Evolutionary conservation across 2,888 invertebrate genomes (phyloP).

Genomic region (Drosophila emarginata): DNA sequence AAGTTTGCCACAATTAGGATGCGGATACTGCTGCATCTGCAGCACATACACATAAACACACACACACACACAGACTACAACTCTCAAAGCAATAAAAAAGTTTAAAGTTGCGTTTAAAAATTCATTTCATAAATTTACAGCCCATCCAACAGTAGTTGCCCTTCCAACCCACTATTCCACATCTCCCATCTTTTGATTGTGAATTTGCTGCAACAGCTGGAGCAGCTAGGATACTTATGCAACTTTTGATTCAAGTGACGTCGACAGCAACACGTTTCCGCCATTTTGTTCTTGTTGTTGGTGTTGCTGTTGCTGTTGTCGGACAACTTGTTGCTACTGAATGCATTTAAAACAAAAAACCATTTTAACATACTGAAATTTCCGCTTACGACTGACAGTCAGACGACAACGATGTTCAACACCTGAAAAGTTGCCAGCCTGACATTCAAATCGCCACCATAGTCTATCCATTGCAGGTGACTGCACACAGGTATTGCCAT

Average conservation of each 20-base stretch:
- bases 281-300: conserved; percentile 64
- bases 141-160: conserved; percentile 6
- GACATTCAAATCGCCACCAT: conserved; percentile 63
- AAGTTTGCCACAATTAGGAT: conserved; percentile 75
- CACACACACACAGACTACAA: conserved; percentile 24
- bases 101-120: conserved; percentile 73
- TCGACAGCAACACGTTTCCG: conserved; percentile 71
- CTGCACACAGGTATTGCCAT: conserved; percentile 4
- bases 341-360: conserved; percentile 49
- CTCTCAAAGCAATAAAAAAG: conserved; percentile 71
- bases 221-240: conserved; percentile 11
- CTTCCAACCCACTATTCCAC: neutral
- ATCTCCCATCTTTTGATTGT: neutral
- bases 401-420: conserved; percentile 20
- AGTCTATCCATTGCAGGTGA: conserved; percentile 18
- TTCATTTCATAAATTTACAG: conserved; percentile 69
- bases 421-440: conserved; percentile 49
- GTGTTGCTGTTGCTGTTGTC: conserved; percentile 44
- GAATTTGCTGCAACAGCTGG: neutral
- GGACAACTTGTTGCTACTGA: conserved; percentile 70
- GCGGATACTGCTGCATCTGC: conserved; percentile 38
- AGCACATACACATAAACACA: conserved; percentile 10
- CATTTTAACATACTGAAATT: conserved; percentile 64
- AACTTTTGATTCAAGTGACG: conserved; percentile 48
- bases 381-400: conserved; percentile 48